Conservation (phyloP, 1,140 invertebrate species). For the Musca domestica region DNA sequence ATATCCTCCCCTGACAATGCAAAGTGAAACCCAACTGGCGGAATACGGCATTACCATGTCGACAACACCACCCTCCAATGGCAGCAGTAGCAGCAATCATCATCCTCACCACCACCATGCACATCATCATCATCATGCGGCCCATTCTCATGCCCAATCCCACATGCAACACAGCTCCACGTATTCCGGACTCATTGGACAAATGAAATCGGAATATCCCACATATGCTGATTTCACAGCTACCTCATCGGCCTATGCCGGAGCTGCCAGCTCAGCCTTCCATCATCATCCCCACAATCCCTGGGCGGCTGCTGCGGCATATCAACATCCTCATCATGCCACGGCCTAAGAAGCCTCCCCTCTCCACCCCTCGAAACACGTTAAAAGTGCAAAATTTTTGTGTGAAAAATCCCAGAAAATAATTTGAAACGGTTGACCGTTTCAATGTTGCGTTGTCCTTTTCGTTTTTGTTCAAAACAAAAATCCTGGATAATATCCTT, state of each 20-base stretch:
- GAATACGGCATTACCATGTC: constrained; percentile 49
- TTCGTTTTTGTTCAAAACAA: no score
- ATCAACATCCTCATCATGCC: constrained; percentile 47
- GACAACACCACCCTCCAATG: constrained; percentile 2
- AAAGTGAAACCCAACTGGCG: constrained; percentile 46
- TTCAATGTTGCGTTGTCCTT: not conserved
- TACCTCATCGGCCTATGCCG: constrained; percentile 35
- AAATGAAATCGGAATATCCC: constrained; percentile 47
- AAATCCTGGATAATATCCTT: no score
- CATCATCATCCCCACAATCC: constrained; percentile 42
- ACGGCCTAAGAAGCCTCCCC: constrained; percentile 31
- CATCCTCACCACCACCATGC: not conserved
- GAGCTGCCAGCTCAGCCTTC: constrained; percentile 24
- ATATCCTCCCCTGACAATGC: constrained; percentile 44
- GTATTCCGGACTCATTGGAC: constrained; percentile 31
- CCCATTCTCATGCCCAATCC: not conserved
- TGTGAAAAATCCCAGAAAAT: not conserved
- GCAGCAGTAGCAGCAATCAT: not conserved
- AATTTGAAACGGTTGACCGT: constrained; percentile 10
- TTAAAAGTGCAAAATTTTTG: not conserved
- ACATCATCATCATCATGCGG: constrained; percentile 17
- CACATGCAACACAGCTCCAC: not conserved
- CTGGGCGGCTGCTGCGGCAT: constrained; percentile 39
- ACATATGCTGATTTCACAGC: constrained; percentile 42
- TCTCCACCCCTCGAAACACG: not conserved